Conservation (phyloP, 2,113 vertebrate genomes). For the Tragelaphus imberbis region DNA sequence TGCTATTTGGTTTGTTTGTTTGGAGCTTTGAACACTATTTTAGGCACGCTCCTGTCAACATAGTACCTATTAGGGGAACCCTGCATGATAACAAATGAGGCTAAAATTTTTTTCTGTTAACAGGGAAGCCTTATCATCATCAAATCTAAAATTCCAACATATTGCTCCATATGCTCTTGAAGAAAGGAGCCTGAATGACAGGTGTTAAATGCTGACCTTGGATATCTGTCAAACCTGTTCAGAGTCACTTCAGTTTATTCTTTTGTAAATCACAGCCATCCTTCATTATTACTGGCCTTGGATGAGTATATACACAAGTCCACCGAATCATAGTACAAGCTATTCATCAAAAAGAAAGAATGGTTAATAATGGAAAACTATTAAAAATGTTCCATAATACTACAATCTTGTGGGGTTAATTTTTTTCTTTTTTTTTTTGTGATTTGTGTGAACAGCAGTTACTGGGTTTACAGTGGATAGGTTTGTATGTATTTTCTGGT, state of each 20-base stretch:
- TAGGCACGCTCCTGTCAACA: not conserved
- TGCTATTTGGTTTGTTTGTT: not conserved
- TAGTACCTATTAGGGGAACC: not conserved
- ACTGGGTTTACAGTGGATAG: not conserved
- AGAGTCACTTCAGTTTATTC: not conserved
- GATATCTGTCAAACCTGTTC: not conserved
- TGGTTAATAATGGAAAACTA: constrained; percentile 36
- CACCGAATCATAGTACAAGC: not conserved
- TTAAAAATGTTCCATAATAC: constrained; percentile 13
- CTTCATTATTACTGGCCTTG: not conserved
- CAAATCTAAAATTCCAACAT: constrained; percentile 87
- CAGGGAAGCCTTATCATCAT: constrained; percentile 81
- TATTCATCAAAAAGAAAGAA: not conserved
- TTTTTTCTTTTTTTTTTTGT: not conserved
- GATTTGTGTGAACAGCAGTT: not conserved
- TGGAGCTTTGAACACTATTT: not conserved
- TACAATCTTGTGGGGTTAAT: not conserved
- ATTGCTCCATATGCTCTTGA: constrained; percentile 80
- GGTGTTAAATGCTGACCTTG: not conserved
- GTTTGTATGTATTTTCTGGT: not conserved
- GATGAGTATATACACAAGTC: not conserved
- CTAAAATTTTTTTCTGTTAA: constrained; percentile 39
- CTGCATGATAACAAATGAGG: not conserved
- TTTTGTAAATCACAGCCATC: not conserved
- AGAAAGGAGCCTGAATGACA: not conserved